phyloP scores from a whole-genome alignment of 2,888 invertebrate species.

The Plemyria rubiginata region DNA sequence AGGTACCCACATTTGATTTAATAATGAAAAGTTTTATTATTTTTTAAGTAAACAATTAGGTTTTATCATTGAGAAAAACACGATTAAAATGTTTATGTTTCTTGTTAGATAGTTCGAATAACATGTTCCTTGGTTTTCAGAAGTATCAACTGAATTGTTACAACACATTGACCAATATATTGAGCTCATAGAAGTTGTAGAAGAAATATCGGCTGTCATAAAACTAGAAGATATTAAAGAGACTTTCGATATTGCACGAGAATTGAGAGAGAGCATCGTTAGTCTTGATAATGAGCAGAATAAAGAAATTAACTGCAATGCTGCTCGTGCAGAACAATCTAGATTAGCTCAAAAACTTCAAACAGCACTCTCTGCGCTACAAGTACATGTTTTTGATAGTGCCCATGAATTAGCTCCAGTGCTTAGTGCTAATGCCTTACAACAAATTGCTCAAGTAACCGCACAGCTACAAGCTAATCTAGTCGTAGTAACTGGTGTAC shows the following conservation, averaged over 20 bases:
- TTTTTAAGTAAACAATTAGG: no score
- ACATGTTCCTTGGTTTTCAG: slow-evolving; percentile 51
- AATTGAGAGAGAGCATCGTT: slow-evolving; percentile 58
- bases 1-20: no score
- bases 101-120: no score
- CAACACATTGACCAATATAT: slow-evolving; percentile 68
- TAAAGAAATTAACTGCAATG: slow-evolving; percentile 32
- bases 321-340: slow-evolving; percentile 42
- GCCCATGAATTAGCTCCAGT: slow-evolving; percentile 53
- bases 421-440: slow-evolving; percentile 50
- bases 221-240: slow-evolving; percentile 61
- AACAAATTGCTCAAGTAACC: slow-evolving; percentile 57
- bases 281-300: slow-evolving; percentile 36
- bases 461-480: slow-evolving; percentile 64
- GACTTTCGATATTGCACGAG: slow-evolving; percentile 59
- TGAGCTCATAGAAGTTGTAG: slow-evolving; percentile 66
- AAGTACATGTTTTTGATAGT: slow-evolving; percentile 58
- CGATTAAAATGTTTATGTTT: no score
- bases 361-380: slow-evolving; percentile 55
- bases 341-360: slow-evolving; percentile 59
- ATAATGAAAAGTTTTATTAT: no score
- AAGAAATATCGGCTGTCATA: slow-evolving; percentile 63
- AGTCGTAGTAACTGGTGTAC: slow-evolving; percentile 51
- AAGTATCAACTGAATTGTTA: slow-evolving; percentile 51
- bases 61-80: no score